A percentile compares a stretch with the other conserved stretches of the same genome.
Evolutionary conservation across 2,797 vertebrate species (phyloP).

Genomic region (Poeciliopsis turneri): DNA sequence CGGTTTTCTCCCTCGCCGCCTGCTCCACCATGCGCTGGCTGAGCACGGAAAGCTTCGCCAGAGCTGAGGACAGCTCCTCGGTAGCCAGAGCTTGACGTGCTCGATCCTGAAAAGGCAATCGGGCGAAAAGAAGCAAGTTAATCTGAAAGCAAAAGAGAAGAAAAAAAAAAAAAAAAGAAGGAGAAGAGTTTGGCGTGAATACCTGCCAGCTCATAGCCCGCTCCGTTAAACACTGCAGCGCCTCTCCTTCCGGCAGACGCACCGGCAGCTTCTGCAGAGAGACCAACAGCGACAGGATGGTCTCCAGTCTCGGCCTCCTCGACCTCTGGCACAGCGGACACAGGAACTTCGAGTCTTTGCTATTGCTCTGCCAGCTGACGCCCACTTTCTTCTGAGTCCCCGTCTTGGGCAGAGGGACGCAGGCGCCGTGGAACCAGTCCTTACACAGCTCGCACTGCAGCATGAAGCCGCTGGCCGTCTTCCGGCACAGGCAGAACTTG

Average conservation of each 20-base stretch:
- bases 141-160: background rate
- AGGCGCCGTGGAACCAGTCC: constrained; percentile 98
- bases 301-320: constrained; percentile 92
- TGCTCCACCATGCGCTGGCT: constrained; percentile 99
- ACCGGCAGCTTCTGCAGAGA: constrained; percentile 97
- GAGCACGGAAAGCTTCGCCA: constrained; percentile 96
- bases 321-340: constrained; percentile 96
- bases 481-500: constrained; percentile 97
- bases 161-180: too few species aligned
- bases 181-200: background rate
- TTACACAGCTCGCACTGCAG: constrained; percentile 98
- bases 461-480: constrained; percentile 96
- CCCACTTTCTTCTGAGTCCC: constrained; percentile 90
- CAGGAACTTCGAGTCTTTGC: constrained; percentile 96
- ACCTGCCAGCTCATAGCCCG: constrained; percentile 98
- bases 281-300: constrained; percentile 94
- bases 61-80: constrained; percentile 92
- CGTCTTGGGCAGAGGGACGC: constrained; percentile 93
- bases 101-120: constrained; percentile 78
- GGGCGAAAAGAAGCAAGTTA: background rate
- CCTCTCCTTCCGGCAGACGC: constrained; percentile 94
- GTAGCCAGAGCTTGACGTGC: constrained; percentile 95
- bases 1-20: constrained; percentile 95
- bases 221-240: constrained; percentile 95
- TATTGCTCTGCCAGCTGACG: constrained; percentile 88